phyloP scores from a whole-genome alignment of 2,888 invertebrate genomes.

The Clitarchus hookeri region DNA sequence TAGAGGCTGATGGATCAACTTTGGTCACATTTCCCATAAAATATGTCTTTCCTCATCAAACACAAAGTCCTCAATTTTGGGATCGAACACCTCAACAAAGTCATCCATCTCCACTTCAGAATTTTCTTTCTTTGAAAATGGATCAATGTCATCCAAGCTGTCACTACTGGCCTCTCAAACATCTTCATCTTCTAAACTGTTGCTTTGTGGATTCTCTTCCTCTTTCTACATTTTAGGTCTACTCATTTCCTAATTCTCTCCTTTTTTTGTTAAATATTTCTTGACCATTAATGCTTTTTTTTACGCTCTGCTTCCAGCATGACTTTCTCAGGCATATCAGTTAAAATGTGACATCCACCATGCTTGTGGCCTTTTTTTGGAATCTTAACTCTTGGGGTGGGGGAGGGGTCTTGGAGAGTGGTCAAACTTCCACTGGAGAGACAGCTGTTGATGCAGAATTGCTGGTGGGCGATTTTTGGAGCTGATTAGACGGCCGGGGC shows the following conservation, averaged over 20 bases:
- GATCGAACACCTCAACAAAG: slow-evolving; percentile 24
- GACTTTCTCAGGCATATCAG: slow-evolving; percentile 25
- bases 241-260: slow-evolving; percentile 19
- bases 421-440: slow-evolving; percentile 28
- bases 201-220: slow-evolving; percentile 17
- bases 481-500: not conserved
- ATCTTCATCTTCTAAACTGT: slow-evolving; percentile 19
- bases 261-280: slow-evolving; percentile 21
- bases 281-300: not conserved
- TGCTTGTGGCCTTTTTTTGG: slow-evolving; percentile 23
- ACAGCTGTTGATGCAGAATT: slow-evolving; percentile 23
- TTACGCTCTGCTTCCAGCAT: slow-evolving; percentile 24
- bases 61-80: slow-evolving; percentile 26
- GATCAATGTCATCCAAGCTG: slow-evolving; percentile 26
- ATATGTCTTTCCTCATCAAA: slow-evolving; percentile 20
- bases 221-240: not conserved
- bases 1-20: slow-evolving; percentile 25
- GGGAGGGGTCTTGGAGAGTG: not conserved
- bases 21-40: slow-evolving; percentile 22
- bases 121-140: not conserved
- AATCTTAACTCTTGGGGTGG: not conserved
- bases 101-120: slow-evolving; percentile 26
- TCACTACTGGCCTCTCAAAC: slow-evolving; percentile 25
- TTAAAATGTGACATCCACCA: slow-evolving; percentile 18
- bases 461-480: not conserved